Evolutionary conservation across 1,140 invertebrate genomes (phyloP).

Genomic region (Atopsyche davidsoni): DNA sequence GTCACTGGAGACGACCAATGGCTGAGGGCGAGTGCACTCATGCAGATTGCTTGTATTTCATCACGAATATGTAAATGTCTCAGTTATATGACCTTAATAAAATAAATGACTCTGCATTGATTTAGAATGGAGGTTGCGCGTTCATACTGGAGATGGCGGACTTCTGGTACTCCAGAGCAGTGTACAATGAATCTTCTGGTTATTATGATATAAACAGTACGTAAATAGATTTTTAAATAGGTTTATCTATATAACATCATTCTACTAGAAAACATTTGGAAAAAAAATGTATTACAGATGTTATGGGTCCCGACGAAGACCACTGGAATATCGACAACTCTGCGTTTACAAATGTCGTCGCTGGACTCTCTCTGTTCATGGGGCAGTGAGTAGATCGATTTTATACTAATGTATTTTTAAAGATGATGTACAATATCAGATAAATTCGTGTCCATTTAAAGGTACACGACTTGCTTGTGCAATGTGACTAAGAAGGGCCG

Average conservation of each 20-base stretch:
- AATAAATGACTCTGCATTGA: not conserved
- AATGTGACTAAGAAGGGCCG: conserved; percentile 38
- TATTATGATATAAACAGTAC: conserved; percentile 47
- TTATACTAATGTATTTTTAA: conserved; percentile 2
- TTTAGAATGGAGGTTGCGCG: conserved; percentile 47
- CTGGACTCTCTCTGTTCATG: conserved; percentile 50
- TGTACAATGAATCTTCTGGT: conserved; percentile 41
- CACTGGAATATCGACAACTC: conserved; percentile 50
- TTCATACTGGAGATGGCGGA: conserved; percentile 49
- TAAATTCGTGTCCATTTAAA: conserved; percentile 26
- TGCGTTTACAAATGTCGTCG: conserved; percentile 51
- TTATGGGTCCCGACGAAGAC: conserved; percentile 57
- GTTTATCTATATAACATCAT: not conserved
- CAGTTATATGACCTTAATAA: not conserved
- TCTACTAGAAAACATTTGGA: not conserved
- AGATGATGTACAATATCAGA: conserved; percentile 4
- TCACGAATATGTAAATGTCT: not conserved
- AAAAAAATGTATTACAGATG: conserved; percentile 34
- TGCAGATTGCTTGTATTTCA: not conserved
- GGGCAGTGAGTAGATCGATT: conserved; percentile 37
- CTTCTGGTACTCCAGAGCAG: conserved; percentile 49
- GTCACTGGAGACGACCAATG: conserved; percentile 45
- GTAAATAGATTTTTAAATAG: conserved; percentile 12
- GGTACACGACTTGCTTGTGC: conserved; percentile 45
- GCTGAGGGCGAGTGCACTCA: conserved; percentile 36